These are phyloP conservation scores for Copidosoma aretas DNA, from an alignment of 2,888 invertebrate species.

Conservation along the genomic window DNA sequence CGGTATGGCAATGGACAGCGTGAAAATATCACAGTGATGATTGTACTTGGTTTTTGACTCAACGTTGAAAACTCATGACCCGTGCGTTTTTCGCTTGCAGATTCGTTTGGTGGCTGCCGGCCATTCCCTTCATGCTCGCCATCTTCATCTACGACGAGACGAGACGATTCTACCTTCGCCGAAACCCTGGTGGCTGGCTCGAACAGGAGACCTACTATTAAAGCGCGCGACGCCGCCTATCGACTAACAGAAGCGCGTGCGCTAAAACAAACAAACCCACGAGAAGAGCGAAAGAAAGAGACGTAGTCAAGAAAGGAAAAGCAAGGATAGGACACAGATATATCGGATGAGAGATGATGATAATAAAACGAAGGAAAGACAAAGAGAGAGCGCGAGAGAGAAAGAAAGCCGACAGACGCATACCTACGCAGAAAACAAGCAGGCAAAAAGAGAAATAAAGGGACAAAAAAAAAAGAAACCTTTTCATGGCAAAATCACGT, in stretches of 20 bases:
- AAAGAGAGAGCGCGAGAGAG: conserved; percentile 11
- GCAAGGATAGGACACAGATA: background rate
- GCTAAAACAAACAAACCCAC: conserved; percentile 15
- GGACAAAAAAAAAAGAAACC: conserved; percentile 39
- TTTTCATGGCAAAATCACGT: conserved; percentile 21
- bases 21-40: no score
- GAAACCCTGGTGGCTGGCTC: conserved; percentile 98
- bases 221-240: conserved; percentile 50
- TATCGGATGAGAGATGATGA: conserved; percentile 30
- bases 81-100: conserved; percentile 67
- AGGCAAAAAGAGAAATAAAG: conserved; percentile 36
- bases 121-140: conserved; percentile 95
- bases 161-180: conserved; percentile 95
- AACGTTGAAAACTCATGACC: no score
- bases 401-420: conserved; percentile 49
- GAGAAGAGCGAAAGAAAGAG: conserved; percentile 27
- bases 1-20: no score
- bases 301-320: conserved; percentile 14
- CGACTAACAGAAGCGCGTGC: conserved; percentile 33
- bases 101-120: conserved; percentile 99
- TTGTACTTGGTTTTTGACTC: no score
- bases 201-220: conserved; percentile 99
- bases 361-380: conserved; percentile 23
- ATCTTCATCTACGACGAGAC: conserved; percentile 99
- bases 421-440: conserved; percentile 57